These are phyloP conservation scores for Pagetopsis macropterus DNA, from an alignment of 2,797 vertebrate species.

Conservation along the genomic window DNA sequence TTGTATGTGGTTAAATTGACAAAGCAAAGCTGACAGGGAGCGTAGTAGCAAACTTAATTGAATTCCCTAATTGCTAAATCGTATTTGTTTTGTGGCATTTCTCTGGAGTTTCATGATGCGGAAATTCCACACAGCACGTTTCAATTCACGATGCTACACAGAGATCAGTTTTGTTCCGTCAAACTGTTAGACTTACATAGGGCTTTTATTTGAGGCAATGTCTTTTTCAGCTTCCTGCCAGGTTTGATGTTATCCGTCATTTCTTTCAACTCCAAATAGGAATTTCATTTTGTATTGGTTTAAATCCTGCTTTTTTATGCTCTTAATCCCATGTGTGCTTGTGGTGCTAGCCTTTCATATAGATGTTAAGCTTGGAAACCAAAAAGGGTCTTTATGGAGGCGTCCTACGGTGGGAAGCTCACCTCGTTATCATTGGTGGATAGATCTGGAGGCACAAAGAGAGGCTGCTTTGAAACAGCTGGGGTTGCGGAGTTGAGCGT, in stretches of 20 bases:
- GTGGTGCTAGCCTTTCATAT: slow-evolving; percentile 59
- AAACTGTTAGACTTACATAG: slow-evolving; percentile 40
- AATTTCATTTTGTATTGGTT: slow-evolving; percentile 52
- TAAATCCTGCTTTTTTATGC: slow-evolving; percentile 39
- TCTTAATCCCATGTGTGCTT: slow-evolving; percentile 53
- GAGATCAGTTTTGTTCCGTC: slow-evolving; percentile 32
- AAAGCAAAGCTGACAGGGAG: slow-evolving; percentile 45
- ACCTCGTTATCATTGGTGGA: slow-evolving; percentile 66
- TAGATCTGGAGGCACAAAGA: slow-evolving; percentile 73
- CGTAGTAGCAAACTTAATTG: slow-evolving; percentile 41
- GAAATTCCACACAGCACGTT: slow-evolving; percentile 17
- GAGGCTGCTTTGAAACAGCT: slow-evolving; percentile 68
- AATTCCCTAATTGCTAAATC: slow-evolving; percentile 33
- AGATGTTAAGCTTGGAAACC: slow-evolving; percentile 60
- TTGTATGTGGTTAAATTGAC: slow-evolving; percentile 59
- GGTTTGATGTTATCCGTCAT: slow-evolving; percentile 33
- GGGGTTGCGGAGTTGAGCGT: slow-evolving; percentile 63
- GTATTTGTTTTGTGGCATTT: slow-evolving; percentile 44
- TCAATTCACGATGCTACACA: slow-evolving; percentile 22
- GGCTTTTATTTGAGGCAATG: slow-evolving; percentile 41
- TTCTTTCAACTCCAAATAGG: slow-evolving; percentile 39
- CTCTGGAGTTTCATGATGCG: slow-evolving; percentile 15
- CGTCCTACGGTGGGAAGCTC: slow-evolving; percentile 65
- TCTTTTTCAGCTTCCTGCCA: slow-evolving; percentile 14
- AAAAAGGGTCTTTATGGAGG: slow-evolving; percentile 62